Evolutionary conservation across 1,140 invertebrate genomes (phyloP), one percentile per base, ranked within the genome.

Genomic region (Anastatus disparis): DNA sequence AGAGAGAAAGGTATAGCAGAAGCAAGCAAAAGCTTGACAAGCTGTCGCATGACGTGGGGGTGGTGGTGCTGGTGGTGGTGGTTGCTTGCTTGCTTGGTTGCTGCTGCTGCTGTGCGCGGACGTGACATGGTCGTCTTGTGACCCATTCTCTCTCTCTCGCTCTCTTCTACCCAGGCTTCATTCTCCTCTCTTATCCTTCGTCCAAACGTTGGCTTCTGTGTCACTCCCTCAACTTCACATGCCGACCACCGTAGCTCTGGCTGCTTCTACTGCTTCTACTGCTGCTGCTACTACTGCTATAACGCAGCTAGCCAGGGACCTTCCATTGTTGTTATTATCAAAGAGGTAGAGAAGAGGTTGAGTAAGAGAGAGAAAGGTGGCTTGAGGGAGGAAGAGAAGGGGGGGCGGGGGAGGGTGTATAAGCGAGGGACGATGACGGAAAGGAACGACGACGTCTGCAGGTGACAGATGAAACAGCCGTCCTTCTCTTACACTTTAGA

Each of bases 361-460:
- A n/a, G n/a, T n/a, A n/a, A n/a, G n/a, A n/a, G n/a, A n/a, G n/a
- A n/a, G n/a, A n/a, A n/a, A n/a, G n/a, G n/a, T n/a, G n/a, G n/a
- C n/a, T n/a, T n/a, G n/a, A n/a, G n/a, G n/a, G n/a, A n/a, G n/a
- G n/a, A n/a, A n/a, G n/a, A 71, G 29, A 31, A 17, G 74, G 46
- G 46, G 71, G 72, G 35, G 35, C 4, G 12, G 24, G 15, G 12
- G 38, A 55, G 29, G 6, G 31, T 6, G 72, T n/a, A n/a, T n/a
- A n/a, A 68, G 76, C 79, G 81, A 79, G 79, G 77, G 77, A 82
- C 76, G 82, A 83, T 85, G 83, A 85, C 82, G 82, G 82, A 85
- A 86, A 85, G 82, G 81, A 85, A 84, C n/a, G 82, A 81, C 82
- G 82, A 83, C 82, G 82, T 85, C 84, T 86, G 84, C 82, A 85